A percentile compares a stretch with the other conserved stretches of the same genome.
Conservation (phyloP, 2,113 vertebrate genomes). For the Entomyzon cyanotis region DNA sequence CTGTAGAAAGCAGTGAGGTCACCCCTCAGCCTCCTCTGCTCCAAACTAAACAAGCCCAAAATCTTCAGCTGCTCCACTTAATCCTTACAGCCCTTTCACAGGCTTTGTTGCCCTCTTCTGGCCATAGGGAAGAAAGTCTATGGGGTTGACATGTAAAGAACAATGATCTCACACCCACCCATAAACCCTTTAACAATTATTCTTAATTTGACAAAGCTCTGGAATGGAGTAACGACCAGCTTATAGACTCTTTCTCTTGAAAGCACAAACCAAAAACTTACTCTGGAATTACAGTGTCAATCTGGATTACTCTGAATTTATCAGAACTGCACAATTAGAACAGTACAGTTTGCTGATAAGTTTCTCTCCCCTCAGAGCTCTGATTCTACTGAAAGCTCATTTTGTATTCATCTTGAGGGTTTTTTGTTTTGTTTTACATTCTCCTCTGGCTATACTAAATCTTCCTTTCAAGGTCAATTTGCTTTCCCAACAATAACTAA, state of each 20-base stretch:
- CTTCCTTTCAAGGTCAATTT: not conserved
- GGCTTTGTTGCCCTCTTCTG: not conserved
- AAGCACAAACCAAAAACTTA: not conserved
- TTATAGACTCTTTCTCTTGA: not conserved
- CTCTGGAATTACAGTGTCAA: not conserved
- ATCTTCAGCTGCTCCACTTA: fast-evolving
- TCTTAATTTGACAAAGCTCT: not conserved
- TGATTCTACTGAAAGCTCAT: not conserved
- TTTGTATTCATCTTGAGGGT: not conserved
- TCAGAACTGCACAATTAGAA: not conserved
- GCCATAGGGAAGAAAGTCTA: not conserved
- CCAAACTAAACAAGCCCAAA: not conserved
- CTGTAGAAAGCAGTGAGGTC: not conserved
- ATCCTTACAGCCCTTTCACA: not conserved
- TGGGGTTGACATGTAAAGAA: not conserved
- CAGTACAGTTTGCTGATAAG: not conserved
- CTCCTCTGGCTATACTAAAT: not conserved
- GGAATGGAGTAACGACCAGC: not conserved
- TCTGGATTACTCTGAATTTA: not conserved
- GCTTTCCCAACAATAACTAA: not conserved
- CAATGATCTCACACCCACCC: not conserved
- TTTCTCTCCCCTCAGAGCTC: not conserved
- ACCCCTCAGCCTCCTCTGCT: not conserved
- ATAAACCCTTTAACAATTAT: not conserved
- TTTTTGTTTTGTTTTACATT: not conserved